Base-by-base conservation (phyloP, 2,888 invertebrate genomes). In the Amaurobius ferox region DNA sequence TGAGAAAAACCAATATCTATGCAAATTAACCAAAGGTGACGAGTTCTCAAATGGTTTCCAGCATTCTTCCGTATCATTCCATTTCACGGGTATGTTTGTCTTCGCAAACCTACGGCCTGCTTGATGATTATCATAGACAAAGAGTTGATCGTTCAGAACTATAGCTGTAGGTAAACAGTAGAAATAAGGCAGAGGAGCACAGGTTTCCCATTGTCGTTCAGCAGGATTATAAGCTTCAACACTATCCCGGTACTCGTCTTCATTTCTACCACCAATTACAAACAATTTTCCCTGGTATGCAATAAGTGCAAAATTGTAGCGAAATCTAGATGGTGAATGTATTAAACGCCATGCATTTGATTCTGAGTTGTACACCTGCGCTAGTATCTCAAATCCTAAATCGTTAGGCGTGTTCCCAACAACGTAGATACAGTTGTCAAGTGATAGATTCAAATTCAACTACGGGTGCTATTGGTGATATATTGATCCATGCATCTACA, bases 11-110 rank as follows among this genome's bases (percentile, higher is more conserved):
- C 44, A 19, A 26, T 48, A 68, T 9, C 32, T 30, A 23, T 68
- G 48, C n/a, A 77, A 13, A n/a, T 7, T 48, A n/a, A 16, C 16
- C 23, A 68, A 23, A 1, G 68, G 78, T 0, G 78, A 79, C 26
- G 78, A 79, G n/a, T 61, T 48, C 1, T 62, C 61, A n/a, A 79
- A 35, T n/a, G 70, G 23, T 0, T 62, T 19, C 78, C 78, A 79
- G 2, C 1, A 7, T 28, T 32, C 6, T n/a, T 70, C 40, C 0
- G 28, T 19, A 16, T 1, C 16, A 16, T 70, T 67, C 68, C 68
- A 79, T 13, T 5, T 28, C n/a, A 79, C 78, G 0, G 78, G 78
- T 19, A 70, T 55, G 1, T 44, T 5, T 0, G 26, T 26, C 0
- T 28, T 23, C 6, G n/a, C 11, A 13, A n/a, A 19, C 11, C 19